Percentiles rank a stretch among this genome's conserved stretches.
These are phyloP conservation scores for Cossypha dichroa DNA, from an alignment of 2,797 vertebrate species.

Conservation along the genomic window DNA sequence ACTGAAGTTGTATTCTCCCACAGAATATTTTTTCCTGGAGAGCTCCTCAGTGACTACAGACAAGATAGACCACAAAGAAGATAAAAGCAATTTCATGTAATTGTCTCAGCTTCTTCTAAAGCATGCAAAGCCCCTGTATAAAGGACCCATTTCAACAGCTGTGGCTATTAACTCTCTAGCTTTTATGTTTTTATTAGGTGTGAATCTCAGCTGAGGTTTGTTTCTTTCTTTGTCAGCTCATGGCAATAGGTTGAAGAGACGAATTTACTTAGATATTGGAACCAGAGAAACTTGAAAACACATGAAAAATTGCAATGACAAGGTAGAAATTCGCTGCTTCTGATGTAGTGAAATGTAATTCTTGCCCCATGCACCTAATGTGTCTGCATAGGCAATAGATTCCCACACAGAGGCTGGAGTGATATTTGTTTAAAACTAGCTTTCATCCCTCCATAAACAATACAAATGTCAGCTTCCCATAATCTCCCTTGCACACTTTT, in stretches of 20 bases:
- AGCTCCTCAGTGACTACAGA: not conserved
- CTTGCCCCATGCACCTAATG: not conserved
- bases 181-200: slow-evolving; percentile 31
- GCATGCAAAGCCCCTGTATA: not conserved
- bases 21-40: not conserved
- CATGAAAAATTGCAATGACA: slow-evolving; percentile 26
- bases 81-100: not conserved
- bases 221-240: not conserved
- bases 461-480: slow-evolving; percentile 17
- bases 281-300: slow-evolving; percentile 16
- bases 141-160: not conserved
- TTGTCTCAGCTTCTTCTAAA: not conserved
- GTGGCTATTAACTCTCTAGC: slow-evolving; percentile 10
- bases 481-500: not conserved
- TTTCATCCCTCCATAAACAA: slow-evolving; percentile 19
- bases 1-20: not conserved
- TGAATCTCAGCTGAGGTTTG: not conserved
- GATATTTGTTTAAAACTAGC: slow-evolving; percentile 14
- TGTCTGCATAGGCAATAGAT: not conserved
- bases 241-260: not conserved
- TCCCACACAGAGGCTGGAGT: not conserved
- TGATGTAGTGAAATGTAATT: slow-evolving; percentile 27
- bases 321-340: slow-evolving; percentile 19
- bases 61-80: not conserved
- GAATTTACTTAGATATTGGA: not conserved